Percentiles rank a stretch among this genome's conserved stretches.
Conservation (phyloP, 2,113 vertebrate species). For the Actenoides hombroni region DNA sequence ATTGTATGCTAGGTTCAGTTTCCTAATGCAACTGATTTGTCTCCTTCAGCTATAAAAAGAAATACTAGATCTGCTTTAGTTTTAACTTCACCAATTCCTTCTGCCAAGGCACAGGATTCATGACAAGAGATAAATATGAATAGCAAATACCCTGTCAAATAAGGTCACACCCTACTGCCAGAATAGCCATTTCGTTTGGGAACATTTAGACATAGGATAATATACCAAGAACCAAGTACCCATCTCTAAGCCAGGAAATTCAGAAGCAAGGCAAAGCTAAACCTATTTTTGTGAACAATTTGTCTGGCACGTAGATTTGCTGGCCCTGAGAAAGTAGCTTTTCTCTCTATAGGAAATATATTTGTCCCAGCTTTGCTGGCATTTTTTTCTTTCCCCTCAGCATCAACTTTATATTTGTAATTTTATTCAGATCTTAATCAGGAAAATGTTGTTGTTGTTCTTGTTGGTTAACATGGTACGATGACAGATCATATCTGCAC, state of each 20-base stretch:
- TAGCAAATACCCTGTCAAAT: background rate
- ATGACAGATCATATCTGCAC: background rate
- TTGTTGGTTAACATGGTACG: background rate
- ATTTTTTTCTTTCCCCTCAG: background rate
- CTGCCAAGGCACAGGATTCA: background rate
- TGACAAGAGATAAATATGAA: background rate
- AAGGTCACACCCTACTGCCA: background rate
- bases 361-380: background rate
- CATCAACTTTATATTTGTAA: background rate
- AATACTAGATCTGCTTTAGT: background rate
- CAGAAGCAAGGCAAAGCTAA: background rate
- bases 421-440: slow-evolving; percentile 4
- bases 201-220: background rate
- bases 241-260: background rate
- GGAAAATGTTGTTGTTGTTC: background rate
- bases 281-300: slow-evolving; percentile 12
- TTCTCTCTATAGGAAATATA: background rate
- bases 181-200: background rate
- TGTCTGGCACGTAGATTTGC: background rate
- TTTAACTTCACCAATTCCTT: background rate
- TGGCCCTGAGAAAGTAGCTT: background rate
- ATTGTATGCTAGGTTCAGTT: background rate
- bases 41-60: background rate
- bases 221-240: background rate
- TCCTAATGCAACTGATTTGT: background rate